Conservation (phyloP, 2,113 vertebrate species). For the Stigmatopora nigra region DNA sequence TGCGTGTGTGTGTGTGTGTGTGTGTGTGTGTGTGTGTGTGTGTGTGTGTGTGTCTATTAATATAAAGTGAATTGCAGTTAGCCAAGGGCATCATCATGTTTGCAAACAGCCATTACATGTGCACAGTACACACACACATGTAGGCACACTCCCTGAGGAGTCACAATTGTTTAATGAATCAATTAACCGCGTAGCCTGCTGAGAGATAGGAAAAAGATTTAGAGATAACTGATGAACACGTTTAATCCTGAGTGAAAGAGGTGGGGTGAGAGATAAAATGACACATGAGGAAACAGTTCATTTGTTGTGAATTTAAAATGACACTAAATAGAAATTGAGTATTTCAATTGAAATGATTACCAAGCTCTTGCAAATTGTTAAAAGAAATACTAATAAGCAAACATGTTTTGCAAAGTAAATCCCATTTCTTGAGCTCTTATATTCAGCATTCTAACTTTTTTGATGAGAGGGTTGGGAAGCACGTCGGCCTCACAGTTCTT, state of each 20-base stretch:
- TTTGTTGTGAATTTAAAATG: background rate
- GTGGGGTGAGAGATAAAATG: slow-evolving; percentile 41
- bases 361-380: no score
- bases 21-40: slow-evolving; percentile 2
- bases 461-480: no score
- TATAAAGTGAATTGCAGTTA: slow-evolving; percentile 83
- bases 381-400: no score
- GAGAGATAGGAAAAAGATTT: slow-evolving; percentile 84
- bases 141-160: slow-evolving; percentile 74
- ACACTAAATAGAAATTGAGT: no score
- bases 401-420: no score
- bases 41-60: slow-evolving; percentile 77
- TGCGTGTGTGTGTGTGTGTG: slow-evolving; percentile 18
- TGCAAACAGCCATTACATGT: slow-evolving; percentile 78
- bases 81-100: slow-evolving; percentile 85
- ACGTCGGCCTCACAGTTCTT: no score
- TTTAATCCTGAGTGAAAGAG: slow-evolving; percentile 62
- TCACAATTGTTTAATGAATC: slow-evolving; percentile 97
- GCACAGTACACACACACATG: slow-evolving; percentile 16
- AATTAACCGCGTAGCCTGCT: slow-evolving; percentile 91
- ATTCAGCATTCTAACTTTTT: no score
- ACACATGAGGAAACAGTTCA: slow-evolving; percentile 29
- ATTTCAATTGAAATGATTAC: no score
- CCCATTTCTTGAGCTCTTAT: no score
- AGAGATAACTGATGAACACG: slow-evolving; percentile 77